Conservation (phyloP, 2,797 vertebrate species). For the Myotis planiceps region DNA sequence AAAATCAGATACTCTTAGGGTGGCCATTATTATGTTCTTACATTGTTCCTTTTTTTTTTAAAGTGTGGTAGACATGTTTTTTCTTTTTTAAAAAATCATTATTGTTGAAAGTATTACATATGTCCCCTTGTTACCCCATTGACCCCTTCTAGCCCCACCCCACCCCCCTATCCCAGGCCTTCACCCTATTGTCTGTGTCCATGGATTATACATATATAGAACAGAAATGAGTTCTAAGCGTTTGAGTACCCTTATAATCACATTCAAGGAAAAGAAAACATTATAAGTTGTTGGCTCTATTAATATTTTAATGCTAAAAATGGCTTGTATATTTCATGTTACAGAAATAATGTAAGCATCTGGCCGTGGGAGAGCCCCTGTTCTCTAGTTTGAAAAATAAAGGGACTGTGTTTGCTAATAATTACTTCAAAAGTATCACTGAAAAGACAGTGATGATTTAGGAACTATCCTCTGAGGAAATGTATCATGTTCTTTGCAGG, state of each 20-base stretch:
- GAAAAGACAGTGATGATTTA: conserved; percentile 64
- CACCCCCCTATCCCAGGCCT: too few relatives aligned
- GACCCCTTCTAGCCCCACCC: too few relatives aligned
- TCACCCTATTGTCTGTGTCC: too few relatives aligned
- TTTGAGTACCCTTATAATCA: not conserved
- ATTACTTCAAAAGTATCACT: conserved; percentile 65
- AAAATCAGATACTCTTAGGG: not conserved
- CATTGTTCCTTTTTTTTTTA: not conserved
- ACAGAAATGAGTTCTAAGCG: not conserved
- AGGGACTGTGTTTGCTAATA: conserved; percentile 58
- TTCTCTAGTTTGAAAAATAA: conserved; percentile 51
- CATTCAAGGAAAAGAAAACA: not conserved
- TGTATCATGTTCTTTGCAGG: conserved; percentile 71
- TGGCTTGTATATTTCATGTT: not conserved
- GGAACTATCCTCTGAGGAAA: conserved; percentile 71
- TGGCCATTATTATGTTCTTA: not conserved
- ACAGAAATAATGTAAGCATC: conserved; percentile 42
- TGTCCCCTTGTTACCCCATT: too few relatives aligned
- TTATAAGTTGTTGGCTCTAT: not conserved
- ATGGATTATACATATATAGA: not conserved
- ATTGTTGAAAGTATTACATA: too few relatives aligned
- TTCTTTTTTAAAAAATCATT: too few relatives aligned
- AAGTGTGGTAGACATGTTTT: too few relatives aligned
- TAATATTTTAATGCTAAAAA: conserved; percentile 42
- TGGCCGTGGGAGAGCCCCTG: not conserved